Evolutionary conservation across 2,113 vertebrate species (phyloP).

Genomic region (Laticauda colubrina): DNA sequence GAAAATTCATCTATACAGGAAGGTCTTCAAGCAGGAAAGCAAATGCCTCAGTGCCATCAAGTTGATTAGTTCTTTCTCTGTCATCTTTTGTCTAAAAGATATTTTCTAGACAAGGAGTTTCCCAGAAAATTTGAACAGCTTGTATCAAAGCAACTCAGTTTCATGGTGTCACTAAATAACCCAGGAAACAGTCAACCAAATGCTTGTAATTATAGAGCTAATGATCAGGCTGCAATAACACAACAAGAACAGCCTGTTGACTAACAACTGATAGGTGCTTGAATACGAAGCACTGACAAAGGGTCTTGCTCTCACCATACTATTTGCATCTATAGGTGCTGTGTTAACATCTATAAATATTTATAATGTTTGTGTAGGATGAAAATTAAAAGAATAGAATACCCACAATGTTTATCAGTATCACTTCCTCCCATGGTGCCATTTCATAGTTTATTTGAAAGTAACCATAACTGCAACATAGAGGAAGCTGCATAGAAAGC

Average conservation of each 20-base stretch:
- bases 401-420: background rate
- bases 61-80: background rate
- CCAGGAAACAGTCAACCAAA: background rate
- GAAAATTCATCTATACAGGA: background rate
- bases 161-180: background rate
- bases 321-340: background rate
- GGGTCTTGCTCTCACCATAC: background rate
- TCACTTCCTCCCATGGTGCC: background rate
- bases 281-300: constrained; percentile 4
- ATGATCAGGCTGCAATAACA: constrained; percentile 6
- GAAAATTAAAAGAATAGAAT: background rate
- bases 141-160: background rate
- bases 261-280: background rate
- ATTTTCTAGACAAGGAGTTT: background rate
- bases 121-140: background rate
- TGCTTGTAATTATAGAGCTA: constrained; percentile 5
- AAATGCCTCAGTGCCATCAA: background rate
- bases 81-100: constrained; percentile 3
- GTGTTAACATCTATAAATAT: background rate
- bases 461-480: background rate
- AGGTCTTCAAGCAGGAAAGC: background rate
- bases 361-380: background rate
- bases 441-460: background rate
- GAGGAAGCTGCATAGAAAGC: background rate
- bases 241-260: background rate